These are phyloP conservation scores for Montipora foliosa DNA, from an alignment of 64 coral and sea anemone genomes.

Conservation along the genomic window DNA sequence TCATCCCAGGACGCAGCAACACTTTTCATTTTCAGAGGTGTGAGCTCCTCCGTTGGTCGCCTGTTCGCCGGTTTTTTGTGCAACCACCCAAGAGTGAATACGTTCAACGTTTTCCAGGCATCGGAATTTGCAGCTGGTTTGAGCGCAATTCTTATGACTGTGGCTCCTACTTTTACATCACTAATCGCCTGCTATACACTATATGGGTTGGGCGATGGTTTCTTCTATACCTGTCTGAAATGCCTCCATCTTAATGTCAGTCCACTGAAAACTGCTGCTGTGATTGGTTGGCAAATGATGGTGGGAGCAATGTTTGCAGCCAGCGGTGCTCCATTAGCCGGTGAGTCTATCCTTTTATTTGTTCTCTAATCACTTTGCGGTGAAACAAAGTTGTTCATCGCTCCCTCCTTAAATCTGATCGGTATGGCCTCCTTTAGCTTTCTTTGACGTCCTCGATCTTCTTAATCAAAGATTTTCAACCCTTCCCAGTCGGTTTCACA, in stretches of 20 bases:
- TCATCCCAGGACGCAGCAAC: slow-evolving; percentile 28
- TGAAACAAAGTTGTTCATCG: too few species aligned
- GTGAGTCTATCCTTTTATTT: neutral
- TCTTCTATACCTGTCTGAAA: neutral
- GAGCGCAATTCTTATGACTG: slow-evolving; percentile 14
- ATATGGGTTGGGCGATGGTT: slow-evolving; percentile 26
- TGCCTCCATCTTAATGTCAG: neutral
- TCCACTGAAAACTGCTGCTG: slow-evolving; percentile 1
- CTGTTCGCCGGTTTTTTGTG: slow-evolving; percentile 35
- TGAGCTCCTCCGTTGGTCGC: slow-evolving; percentile 36
- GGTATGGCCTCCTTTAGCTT: too few species aligned
- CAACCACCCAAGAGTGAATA: slow-evolving; percentile 20
- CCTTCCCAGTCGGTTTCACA: too few species aligned
- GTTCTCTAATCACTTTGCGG: too few species aligned
- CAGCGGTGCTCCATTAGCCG: slow-evolving; percentile 37
- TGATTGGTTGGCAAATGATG: slow-evolving; percentile 13
- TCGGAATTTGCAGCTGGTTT: slow-evolving; percentile 4
- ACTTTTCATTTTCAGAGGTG: slow-evolving; percentile 49
- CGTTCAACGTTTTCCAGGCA: slow-evolving; percentile 34
- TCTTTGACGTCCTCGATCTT: too few species aligned
- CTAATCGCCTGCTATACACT: neutral
- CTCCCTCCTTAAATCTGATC: too few species aligned
- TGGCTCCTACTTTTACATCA: neutral
- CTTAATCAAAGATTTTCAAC: too few species aligned
- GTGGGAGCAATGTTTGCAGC: neutral